Evolutionary conservation across 2,113 vertebrate species (phyloP), one percentile per base, ranked within the genome.

Genomic region (Eolophus roseicapilla): DNA sequence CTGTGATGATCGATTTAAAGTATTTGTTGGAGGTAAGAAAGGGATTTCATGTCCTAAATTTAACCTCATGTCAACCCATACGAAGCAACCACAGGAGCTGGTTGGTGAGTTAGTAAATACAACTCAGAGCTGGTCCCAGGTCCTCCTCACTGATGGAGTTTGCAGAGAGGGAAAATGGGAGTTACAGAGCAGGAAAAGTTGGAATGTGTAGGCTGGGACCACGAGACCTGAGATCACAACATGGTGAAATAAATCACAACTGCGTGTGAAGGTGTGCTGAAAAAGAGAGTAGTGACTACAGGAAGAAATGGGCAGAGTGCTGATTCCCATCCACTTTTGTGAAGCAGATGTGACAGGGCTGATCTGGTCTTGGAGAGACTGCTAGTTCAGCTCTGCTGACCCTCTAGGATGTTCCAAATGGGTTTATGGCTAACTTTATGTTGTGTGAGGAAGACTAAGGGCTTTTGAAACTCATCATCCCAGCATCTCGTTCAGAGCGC

Each of bases 1-100:
- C 53, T 10, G 0, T 74, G 53, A 68, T 93, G 87, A 93, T 60
- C 93, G 84, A 95, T 1, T 76, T 73, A 21, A 85, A 77, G 44
- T 59, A 85, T 87, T 95, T 82, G 39, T 74, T 77, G 70, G 82
- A 95, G 82, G 71, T 88, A 85, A 92, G 46, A 27, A 18, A 74
- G 76, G 78, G 92, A 91, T 95, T 90, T 95, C 64, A 28, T 92
- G 55, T 28, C 68, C 82, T 90, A 94, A 96, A 86, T 86, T 86
- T 86, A 95, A 82, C 64, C 31, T 85, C 6, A 18, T 37, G 28
- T 46, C 90, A 93, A 63, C 87, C 67, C n/a, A 82, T 75, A 29
- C 27, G 49, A 79, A 90, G 62, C 65, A 94, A 46, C 41, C 24
- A 20, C 59, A 47, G 50, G 53, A 82, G 82, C 44, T 74, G 70